Evolutionary conservation across 1,140 invertebrate genomes (phyloP).

Genomic region (Eupeodes corollae): DNA sequence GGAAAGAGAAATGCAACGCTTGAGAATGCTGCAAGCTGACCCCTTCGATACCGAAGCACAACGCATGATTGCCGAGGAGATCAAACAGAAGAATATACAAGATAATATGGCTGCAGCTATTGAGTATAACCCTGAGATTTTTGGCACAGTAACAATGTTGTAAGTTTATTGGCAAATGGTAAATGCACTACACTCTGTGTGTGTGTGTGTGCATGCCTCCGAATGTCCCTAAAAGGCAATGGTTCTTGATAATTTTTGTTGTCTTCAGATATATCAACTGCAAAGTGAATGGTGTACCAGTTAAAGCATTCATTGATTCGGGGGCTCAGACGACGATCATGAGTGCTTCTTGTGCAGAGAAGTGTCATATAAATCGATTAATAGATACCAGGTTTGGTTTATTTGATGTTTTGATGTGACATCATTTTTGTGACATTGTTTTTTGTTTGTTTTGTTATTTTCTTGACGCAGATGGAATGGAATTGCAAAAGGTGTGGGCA

Average conservation of each 20-base stretch:
- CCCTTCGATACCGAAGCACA: constrained; percentile 93
- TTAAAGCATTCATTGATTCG: constrained; percentile 97
- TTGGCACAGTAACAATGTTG: constrained; percentile 94
- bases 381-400: constrained; percentile 59
- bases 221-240: too few species aligned
- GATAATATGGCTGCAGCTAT: constrained; percentile 98
- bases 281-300: constrained; percentile 87
- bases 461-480: constrained; percentile 74
- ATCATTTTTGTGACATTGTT: constrained; percentile 2
- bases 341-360: constrained; percentile 81
- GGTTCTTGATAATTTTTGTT: not conserved
- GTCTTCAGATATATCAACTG: constrained; percentile 66
- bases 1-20: constrained; percentile 68
- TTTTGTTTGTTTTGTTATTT: not conserved
- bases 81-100: constrained; percentile 91
- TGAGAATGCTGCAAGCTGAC: constrained; percentile 83
- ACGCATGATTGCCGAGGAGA: constrained; percentile 88
- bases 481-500: constrained; percentile 91
- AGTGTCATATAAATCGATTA: constrained; percentile 91
- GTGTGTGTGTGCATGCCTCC: too few species aligned
- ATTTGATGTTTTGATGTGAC: not conserved
- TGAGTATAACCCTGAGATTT: constrained; percentile 95
- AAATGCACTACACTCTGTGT: too few species aligned
- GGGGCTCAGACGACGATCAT: constrained; percentile 91
- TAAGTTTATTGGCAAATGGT: constrained; percentile 39